These are phyloP conservation scores for Lysandra coridon DNA, from an alignment of 2,888 invertebrate genomes.

Conservation along the genomic window DNA sequence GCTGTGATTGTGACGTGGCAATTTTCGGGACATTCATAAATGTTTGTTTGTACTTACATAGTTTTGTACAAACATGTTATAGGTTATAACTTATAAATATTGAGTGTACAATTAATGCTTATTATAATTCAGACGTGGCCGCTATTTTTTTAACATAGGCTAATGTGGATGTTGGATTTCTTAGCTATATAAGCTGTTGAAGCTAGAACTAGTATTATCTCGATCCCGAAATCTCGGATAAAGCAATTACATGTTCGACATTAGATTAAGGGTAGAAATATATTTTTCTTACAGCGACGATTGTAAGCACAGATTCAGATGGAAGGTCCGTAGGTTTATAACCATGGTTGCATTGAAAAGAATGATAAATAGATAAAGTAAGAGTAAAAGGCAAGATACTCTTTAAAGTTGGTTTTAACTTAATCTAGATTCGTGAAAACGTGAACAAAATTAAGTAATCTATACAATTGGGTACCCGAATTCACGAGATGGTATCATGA, in stretches of 20 bases:
- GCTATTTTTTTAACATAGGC: slow-evolving; percentile 27
- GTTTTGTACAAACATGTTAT: background rate
- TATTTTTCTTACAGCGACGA: slow-evolving; percentile 14
- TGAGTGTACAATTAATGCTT: slow-evolving; percentile 28
- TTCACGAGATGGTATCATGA: too few species aligned
- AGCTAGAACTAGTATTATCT: slow-evolving; percentile 8
- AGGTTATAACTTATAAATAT: background rate
- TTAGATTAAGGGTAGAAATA: slow-evolving; percentile 24
- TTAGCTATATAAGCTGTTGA: slow-evolving; percentile 11
- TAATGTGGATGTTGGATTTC: slow-evolving; percentile 3
- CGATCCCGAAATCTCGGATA: background rate
- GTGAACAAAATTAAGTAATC: background rate
- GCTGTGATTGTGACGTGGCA: slow-evolving; percentile 1
- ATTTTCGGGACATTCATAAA: background rate
- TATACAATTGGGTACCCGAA: too few species aligned
- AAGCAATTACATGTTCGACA: background rate
- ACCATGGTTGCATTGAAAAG: too few species aligned
- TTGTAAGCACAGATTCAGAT: background rate
- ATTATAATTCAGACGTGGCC: slow-evolving; percentile 22
- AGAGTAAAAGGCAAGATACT: background rate
- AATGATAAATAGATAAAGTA: background rate
- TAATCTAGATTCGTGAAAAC: background rate
- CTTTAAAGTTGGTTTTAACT: background rate
- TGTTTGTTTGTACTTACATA: background rate
- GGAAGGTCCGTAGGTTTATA: background rate